phyloP scores from a whole-genome alignment of 2,113 vertebrate genomes.

The Cheirogaleus medius region DNA sequence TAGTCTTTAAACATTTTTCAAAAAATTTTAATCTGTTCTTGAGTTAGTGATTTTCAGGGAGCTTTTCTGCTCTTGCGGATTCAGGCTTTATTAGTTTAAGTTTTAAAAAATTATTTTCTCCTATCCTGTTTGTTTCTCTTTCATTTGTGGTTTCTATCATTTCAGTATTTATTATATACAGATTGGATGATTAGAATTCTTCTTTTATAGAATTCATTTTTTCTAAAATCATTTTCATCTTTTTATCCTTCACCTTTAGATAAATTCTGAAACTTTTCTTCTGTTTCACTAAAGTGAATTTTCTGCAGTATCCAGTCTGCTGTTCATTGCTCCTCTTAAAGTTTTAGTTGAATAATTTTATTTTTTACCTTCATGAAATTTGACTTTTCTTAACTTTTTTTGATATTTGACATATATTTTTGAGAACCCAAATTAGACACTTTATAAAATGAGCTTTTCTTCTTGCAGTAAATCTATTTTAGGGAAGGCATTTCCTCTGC shows the following conservation, averaged over 20 bases:
- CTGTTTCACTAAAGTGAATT: not conserved
- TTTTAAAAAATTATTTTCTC: not conserved
- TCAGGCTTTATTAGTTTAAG: not conserved
- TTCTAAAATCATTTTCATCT: slow-evolving; percentile 1
- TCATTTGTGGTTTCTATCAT: not conserved
- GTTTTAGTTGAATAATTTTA: slow-evolving; percentile 36
- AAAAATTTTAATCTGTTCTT: not conserved
- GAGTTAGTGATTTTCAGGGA: not conserved
- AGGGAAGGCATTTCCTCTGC: slow-evolving; percentile 59
- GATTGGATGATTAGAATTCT: not conserved
- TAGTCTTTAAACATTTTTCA: not conserved
- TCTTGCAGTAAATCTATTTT: slow-evolving; percentile 63
- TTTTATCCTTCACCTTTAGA: not conserved
- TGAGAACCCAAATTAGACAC: slow-evolving; percentile 43
- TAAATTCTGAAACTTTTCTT: slow-evolving; percentile 12
- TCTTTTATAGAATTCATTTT: not conserved
- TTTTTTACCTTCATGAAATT: slow-evolving; percentile 31
- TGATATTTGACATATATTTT: slow-evolving; percentile 46
- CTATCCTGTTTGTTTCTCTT: not conserved
- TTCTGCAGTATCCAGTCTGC: not conserved
- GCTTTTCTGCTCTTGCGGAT: not conserved
- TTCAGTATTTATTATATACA: not conserved
- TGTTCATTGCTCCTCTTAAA: not conserved
- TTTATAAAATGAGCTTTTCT: slow-evolving; percentile 56
- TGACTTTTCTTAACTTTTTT: slow-evolving; percentile 32